Evolutionary conservation across 2,797 vertebrate genomes (phyloP).

Genomic region (Sebastes variabilis): DNA sequence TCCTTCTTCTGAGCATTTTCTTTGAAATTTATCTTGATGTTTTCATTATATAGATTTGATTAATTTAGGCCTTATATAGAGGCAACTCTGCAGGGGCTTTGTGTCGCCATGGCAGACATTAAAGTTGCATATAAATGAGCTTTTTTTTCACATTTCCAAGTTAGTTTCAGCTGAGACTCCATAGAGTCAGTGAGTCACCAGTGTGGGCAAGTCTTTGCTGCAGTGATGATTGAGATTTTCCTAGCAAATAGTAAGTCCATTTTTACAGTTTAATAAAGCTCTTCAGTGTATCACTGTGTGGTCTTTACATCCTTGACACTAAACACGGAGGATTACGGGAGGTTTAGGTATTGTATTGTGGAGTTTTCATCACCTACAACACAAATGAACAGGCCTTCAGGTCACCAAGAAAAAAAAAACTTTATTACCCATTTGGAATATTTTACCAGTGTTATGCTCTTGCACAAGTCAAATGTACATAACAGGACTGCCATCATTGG

Average conservation of each 20-base stretch:
- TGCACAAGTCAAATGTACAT: constrained; percentile 76
- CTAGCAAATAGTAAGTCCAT: constrained; percentile 2
- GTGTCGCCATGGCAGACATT: neutral
- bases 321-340: fast-evolving
- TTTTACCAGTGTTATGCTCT: constrained; percentile 71
- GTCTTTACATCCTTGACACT: neutral
- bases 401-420: constrained; percentile 69
- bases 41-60: neutral
- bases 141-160: neutral
- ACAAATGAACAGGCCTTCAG: constrained; percentile 27
- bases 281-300: constrained; percentile 20
- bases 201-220: constrained; percentile 12
- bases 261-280: constrained; percentile 67
- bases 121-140: neutral
- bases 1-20: neutral
- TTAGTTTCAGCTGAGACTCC: neutral
- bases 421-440: constrained; percentile 81
- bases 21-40: neutral
- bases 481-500: constrained; percentile 56
- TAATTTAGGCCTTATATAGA: neutral
- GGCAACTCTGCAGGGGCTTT: neutral
- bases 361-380: neutral
- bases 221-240: constrained; percentile 9
- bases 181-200: neutral
- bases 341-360: neutral